These are phyloP conservation scores for Drosophila eohydei DNA, from an alignment of 2,888 invertebrate genomes.

Conservation along the genomic window DNA sequence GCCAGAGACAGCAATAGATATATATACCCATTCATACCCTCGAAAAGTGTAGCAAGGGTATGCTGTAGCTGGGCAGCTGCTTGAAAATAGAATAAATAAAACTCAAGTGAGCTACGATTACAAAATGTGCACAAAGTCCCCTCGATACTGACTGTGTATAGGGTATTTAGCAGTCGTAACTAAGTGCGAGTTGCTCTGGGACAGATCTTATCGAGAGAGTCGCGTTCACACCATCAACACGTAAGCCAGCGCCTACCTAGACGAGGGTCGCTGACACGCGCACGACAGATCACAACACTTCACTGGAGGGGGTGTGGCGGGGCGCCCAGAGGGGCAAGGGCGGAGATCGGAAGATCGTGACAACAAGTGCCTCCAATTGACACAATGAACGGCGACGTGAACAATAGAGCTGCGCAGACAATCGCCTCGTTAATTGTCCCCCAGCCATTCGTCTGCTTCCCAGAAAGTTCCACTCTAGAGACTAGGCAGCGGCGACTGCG, in stretches of 20 bases:
- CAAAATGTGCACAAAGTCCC: too few species aligned
- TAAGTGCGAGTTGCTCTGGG: conserved; percentile 17
- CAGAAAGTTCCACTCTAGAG: conserved; percentile 20
- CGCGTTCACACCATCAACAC: conserved; percentile 59
- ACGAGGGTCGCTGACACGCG: conserved; percentile 66
- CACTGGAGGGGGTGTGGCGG: not conserved
- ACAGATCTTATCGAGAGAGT: conserved; percentile 59
- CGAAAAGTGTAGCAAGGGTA: too few species aligned
- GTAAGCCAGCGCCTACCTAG: conserved; percentile 44
- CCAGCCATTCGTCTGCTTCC: conserved; percentile 25
- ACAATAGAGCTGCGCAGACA: conserved; percentile 31
- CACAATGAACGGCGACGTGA: conserved; percentile 30
- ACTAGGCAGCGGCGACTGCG: not conserved
- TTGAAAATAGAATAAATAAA: too few species aligned
- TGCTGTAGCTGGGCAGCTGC: too few species aligned
- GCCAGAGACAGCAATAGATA: too few species aligned
- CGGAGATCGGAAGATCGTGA: conserved; percentile 44
- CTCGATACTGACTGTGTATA: not conserved
- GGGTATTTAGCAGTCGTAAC: not conserved
- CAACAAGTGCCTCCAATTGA: conserved; percentile 62
- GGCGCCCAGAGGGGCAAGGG: not conserved
- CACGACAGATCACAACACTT: conserved; percentile 22
- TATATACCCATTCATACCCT: too few species aligned
- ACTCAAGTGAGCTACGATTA: too few species aligned
- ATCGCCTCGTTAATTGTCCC: conserved; percentile 33